A percentile compares a stretch with the other conserved stretches of the same genome.
Conservation (phyloP, 2,113 vertebrate species). For the Castor canadensis region DNA sequence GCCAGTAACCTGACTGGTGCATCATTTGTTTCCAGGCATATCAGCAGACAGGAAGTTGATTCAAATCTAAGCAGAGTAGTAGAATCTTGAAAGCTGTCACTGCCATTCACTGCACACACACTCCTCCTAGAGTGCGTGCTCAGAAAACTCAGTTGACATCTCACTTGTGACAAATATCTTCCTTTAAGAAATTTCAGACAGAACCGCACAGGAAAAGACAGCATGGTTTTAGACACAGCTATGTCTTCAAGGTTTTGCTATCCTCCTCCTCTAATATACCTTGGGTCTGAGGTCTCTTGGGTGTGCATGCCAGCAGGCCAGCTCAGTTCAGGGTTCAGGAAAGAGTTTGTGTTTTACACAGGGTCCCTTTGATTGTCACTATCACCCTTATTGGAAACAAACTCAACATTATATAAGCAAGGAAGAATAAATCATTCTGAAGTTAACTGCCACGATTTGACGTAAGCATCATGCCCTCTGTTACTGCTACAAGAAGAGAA, state of each 20-base stretch:
- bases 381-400: conserved; percentile 23
- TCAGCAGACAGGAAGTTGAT: conserved; percentile 36
- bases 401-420: conserved; percentile 50
- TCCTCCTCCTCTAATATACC: too few species aligned
- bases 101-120: background rate
- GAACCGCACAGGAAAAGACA: background rate
- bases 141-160: conserved; percentile 25
- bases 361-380: background rate
- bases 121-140: background rate
- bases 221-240: conserved; percentile 14
- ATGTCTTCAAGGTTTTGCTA: background rate
- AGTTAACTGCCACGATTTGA: background rate
- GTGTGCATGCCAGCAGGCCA: conserved; percentile 7
- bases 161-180: background rate
- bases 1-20: background rate
- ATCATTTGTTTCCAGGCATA: background rate
- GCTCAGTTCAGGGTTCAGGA: background rate
- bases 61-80: conserved; percentile 31
- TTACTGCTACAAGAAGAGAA: background rate
- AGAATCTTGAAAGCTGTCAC: conserved; percentile 33
- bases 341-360: conserved; percentile 4
- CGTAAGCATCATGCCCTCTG: background rate
- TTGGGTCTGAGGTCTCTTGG: background rate
- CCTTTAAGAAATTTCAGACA: background rate
- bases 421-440: conserved; percentile 13